Percentiles rank a stretch among this genome's conserved stretches.
Evolutionary conservation across 1,140 invertebrate species (phyloP).

Genomic region (Neodiprion fabricii): DNA sequence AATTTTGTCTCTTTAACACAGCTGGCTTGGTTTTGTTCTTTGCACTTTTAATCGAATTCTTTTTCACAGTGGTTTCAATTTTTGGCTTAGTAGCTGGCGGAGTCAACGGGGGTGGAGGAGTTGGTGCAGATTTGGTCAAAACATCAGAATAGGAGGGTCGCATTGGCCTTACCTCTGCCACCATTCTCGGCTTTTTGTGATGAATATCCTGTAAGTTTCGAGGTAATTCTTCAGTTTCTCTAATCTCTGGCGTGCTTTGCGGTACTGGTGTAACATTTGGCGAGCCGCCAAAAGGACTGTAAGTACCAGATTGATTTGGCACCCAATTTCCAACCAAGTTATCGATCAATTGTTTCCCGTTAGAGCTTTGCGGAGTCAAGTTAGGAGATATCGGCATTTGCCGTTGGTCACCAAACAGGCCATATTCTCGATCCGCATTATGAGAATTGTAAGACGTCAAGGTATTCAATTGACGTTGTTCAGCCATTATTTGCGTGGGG

Average conservation of each 20-base stretch:
- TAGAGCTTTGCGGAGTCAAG: slow-evolving; percentile 42
- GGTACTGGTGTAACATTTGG: slow-evolving; percentile 52
- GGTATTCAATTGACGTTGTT: slow-evolving; percentile 48
- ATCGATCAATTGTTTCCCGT: slow-evolving; percentile 68
- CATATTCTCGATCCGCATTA: slow-evolving; percentile 52
- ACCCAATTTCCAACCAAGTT: slow-evolving; percentile 84
- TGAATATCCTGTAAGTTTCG: slow-evolving; percentile 35
- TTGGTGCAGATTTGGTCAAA: slow-evolving; percentile 71
- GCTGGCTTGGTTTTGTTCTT: slow-evolving; percentile 53
- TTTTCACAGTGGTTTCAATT: slow-evolving; percentile 46
- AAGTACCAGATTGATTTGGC: slow-evolving; percentile 80
- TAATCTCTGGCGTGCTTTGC: slow-evolving; percentile 13
- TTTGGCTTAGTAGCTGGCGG: slow-evolving; percentile 49
- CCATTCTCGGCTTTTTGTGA: slow-evolving; percentile 73
- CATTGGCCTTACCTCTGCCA: slow-evolving; percentile 86
- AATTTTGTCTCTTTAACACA: slow-evolving; percentile 60
- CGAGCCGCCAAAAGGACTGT: slow-evolving; percentile 76
- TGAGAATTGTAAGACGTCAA: slow-evolving; percentile 46
- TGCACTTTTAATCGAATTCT: slow-evolving; percentile 44
- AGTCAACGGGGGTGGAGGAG: slow-evolving; percentile 48
- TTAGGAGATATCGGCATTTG: slow-evolving; percentile 42
- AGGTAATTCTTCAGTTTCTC: slow-evolving; percentile 37
- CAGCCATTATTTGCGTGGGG: slow-evolving; percentile 54
- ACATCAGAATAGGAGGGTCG: slow-evolving; percentile 84
- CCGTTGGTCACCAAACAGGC: slow-evolving; percentile 48